phyloP scores from a whole-genome alignment of 2,797 vertebrate genomes.

The Danio choprae region DNA sequence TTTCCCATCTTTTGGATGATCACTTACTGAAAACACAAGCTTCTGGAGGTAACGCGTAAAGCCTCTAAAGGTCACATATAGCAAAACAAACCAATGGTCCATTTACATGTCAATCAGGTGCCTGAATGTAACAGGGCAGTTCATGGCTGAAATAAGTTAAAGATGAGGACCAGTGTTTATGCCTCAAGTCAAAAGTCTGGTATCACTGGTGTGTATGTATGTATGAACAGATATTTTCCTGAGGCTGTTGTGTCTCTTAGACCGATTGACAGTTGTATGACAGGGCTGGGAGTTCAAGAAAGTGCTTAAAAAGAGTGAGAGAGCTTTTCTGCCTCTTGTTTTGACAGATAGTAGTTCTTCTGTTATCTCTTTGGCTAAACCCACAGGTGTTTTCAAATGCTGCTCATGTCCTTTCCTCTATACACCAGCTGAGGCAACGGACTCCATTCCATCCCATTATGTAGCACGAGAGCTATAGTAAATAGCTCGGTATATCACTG shows the following conservation, averaged over 20 bases:
- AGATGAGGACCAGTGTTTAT: constrained; percentile 7
- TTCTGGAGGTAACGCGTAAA: no score
- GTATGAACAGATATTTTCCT: constrained; percentile 32
- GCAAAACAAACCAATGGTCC: background rate
- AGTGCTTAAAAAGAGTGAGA: constrained; percentile 29
- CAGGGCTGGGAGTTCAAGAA: constrained; percentile 35
- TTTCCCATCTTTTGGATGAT: no score
- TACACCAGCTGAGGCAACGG: constrained; percentile 16
- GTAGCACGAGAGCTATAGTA: background rate
- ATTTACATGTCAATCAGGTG: constrained; percentile 9
- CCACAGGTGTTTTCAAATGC: constrained; percentile 49
- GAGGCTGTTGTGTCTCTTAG: constrained; percentile 40
- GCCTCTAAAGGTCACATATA: background rate
- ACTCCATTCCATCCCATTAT: background rate
- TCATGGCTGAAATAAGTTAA: background rate
- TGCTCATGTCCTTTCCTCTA: constrained; percentile 36
- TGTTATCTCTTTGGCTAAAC: constrained; percentile 26
- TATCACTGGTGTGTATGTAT: background rate
- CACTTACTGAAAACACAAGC: no score
- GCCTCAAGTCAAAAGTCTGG: constrained; percentile 22
- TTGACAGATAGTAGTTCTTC: constrained; percentile 38
- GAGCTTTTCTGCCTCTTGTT: constrained; percentile 45
- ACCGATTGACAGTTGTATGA: constrained; percentile 46
- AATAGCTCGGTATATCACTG: constrained; percentile 18
- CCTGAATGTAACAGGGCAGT: background rate